These are phyloP conservation scores for Drosophila anomalata DNA, from an alignment of 2,888 invertebrate species.

Conservation along the genomic window DNA sequence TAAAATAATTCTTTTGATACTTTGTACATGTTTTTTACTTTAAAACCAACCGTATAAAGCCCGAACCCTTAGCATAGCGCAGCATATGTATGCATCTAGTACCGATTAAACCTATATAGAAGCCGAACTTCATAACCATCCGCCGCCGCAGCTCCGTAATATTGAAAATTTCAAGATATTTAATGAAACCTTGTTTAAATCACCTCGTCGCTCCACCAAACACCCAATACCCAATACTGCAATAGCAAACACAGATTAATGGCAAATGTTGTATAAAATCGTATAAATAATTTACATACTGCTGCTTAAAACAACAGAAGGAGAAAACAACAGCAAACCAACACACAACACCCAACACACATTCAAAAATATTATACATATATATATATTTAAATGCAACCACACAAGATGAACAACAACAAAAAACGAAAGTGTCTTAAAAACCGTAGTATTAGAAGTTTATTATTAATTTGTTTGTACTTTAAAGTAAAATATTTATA, in stretches of 20 bases:
- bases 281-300: slow-evolving; percentile 62
- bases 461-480: slow-evolving; percentile 81
- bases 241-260: slow-evolving; percentile 49
- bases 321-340: slow-evolving; percentile 49
- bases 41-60: slow-evolving; percentile 47
- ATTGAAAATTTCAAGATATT: slow-evolving; percentile 51
- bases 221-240: slow-evolving; percentile 22
- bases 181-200: slow-evolving; percentile 52
- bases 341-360: slow-evolving; percentile 34
- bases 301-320: slow-evolving; percentile 56
- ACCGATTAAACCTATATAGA: slow-evolving; percentile 48
- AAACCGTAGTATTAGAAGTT: slow-evolving; percentile 82
- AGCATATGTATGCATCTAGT: slow-evolving; percentile 56
- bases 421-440: slow-evolving; percentile 83
- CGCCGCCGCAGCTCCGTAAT: slow-evolving; percentile 30
- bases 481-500: slow-evolving; percentile 81
- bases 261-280: slow-evolving; percentile 57
- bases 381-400: slow-evolving; percentile 65
- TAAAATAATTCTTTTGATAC: slow-evolving; percentile 74
- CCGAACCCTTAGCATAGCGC: slow-evolving; percentile 58
- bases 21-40: slow-evolving; percentile 78
- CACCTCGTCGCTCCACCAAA: slow-evolving; percentile 12
- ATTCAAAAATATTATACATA: slow-evolving; percentile 37
- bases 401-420: slow-evolving; percentile 72
- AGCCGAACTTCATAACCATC: slow-evolving; percentile 18